Evolutionary conservation across 2,888 invertebrate species (phyloP), one percentile per base, ranked within the genome.

Genomic region (Diplolepis rosae): DNA sequence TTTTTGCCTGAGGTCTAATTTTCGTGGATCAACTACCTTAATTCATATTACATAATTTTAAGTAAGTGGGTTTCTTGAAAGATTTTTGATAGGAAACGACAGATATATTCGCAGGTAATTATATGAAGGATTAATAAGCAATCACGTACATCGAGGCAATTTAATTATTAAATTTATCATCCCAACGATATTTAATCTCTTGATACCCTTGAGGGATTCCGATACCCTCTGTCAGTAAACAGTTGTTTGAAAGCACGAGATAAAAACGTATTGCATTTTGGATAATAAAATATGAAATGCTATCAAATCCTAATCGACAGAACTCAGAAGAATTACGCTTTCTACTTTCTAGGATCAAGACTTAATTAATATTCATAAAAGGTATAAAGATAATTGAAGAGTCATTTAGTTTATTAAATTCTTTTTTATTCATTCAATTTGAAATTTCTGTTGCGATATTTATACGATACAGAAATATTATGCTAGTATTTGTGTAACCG

Each of bases 121-220:
- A 15, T 22, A n/a, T 48, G 48, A 48, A 11, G 48, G 48, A 18
- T 7, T 3, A 9, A 5, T 11, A 48, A 15, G 48, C n/a, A 48
- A 61, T 39, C 61, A 61, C 13, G 28, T 39, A 39, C 61, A 61
- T 27, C 69, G 65, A 71, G 68, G 76, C 72, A 80, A 77, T 80
- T 80, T 79, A 77, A 81, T 82, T 78, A 82, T 82, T 81, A 80
- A 82, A 79, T 73, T 80, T 77, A 80, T 80, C 74, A 81, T 78
- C 77, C 77, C 71, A 75, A 74, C 70, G 77, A 79, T 77, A 75
- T 79, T 79, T 80, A 80, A 82, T 83, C 79, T 73, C 73, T 76
- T 79, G 79, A 82, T 80, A 78, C 77, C 77, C 78, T 80, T 80
- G 77, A 74, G 77, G 77, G 76, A 78, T 79, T 73, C 76, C 74